Evolutionary conservation across 2,113 vertebrate species (phyloP).

Genomic region (Callipepla californica): DNA sequence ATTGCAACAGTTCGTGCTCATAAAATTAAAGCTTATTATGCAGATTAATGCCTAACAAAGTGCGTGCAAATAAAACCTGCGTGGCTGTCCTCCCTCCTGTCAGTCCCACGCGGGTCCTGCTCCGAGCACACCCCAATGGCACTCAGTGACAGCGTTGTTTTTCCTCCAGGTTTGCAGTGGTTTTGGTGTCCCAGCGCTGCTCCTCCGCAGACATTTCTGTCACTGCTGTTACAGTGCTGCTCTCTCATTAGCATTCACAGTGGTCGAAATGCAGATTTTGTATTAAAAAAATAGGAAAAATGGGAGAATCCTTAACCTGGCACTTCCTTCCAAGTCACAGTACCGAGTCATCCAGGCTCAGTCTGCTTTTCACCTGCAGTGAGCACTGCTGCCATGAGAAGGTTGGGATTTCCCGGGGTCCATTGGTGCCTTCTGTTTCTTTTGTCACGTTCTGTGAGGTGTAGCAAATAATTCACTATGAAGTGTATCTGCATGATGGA

Average conservation of each 20-base stretch:
- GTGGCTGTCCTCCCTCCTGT: neutral
- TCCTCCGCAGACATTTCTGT: neutral
- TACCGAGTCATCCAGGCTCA: neutral
- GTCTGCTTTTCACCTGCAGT: neutral
- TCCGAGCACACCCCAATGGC: neutral
- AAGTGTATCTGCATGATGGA: neutral
- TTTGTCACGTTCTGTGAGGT: neutral
- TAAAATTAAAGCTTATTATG: conserved; percentile 65
- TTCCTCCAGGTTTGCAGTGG: neutral
- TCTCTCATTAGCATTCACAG: neutral
- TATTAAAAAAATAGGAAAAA: neutral
- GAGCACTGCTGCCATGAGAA: neutral
- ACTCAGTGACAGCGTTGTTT: neutral
- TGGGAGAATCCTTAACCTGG: neutral
- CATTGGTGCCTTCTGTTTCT: neutral
- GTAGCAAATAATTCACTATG: neutral
- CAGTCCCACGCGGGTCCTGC: neutral
- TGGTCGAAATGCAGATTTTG: neutral
- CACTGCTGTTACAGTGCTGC: rapidly evolving
- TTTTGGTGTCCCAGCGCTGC: neutral
- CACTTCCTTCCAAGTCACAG: neutral
- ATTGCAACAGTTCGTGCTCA: conserved; percentile 63
- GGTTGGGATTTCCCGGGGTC: neutral
- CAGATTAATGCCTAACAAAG: conserved; percentile 41
- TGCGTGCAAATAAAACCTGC: neutral